These are phyloP conservation scores for Cantharis lateralis DNA, from an alignment of 2,888 invertebrate genomes.

Conservation along the genomic window DNA sequence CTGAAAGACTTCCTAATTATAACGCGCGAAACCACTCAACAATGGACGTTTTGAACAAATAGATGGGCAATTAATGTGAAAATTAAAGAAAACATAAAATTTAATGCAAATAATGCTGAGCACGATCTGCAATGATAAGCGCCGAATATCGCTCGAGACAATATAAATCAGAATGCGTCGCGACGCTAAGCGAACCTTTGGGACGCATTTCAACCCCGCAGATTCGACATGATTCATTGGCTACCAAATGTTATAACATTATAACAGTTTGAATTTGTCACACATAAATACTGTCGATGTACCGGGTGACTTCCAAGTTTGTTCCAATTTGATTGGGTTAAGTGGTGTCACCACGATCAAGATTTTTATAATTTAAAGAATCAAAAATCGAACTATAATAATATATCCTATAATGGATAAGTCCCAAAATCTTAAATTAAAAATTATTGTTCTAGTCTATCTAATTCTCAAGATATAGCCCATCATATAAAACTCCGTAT, in stretches of 20 bases:
- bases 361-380: too few species aligned
- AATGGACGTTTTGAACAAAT: neutral
- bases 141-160: conserved; percentile 27
- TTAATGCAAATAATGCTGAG: conserved; percentile 25
- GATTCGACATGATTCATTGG: conserved; percentile 45
- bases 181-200: conserved; percentile 44
- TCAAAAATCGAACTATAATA: too few species aligned
- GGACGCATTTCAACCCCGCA: conserved; percentile 40
- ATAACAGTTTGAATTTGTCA: conserved; percentile 40
- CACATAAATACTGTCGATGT: neutral
- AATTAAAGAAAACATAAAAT: neutral
- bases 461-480: too few species aligned
- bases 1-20: neutral
- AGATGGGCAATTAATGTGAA: neutral
- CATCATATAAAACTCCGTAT: too few species aligned
- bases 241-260: conserved; percentile 44
- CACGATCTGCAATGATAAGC: conserved; percentile 35
- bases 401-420: too few species aligned
- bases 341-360: neutral
- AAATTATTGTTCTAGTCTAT: too few species aligned
- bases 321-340: neutral
- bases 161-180: conserved; percentile 40
- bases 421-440: too few species aligned
- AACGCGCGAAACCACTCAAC: neutral
- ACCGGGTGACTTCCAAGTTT: neutral